These are phyloP conservation scores for Phymanthus crucifer DNA, from an alignment of 92 coral and sea anemone species.

Conservation along the genomic window DNA sequence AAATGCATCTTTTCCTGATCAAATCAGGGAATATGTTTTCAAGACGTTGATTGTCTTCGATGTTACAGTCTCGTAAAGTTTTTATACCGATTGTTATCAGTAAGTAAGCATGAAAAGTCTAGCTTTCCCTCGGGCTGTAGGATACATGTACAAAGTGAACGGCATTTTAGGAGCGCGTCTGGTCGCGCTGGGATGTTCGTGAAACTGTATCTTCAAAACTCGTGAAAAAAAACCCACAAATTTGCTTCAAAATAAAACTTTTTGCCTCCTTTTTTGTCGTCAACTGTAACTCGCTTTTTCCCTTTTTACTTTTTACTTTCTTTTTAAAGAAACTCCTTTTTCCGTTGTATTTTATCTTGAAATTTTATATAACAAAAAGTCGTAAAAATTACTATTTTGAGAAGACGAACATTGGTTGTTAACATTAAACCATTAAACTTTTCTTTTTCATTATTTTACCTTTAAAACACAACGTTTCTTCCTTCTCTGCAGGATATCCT, in stretches of 20 bases:
- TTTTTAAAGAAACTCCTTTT: no score
- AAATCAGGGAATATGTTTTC: neutral
- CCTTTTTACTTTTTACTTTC: no score
- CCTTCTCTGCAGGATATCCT: neutral
- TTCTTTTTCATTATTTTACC: neutral
- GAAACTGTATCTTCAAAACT: no score
- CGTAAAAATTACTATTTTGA: no score
- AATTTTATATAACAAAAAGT: no score
- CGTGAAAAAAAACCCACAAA: no score
- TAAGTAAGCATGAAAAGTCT: neutral
- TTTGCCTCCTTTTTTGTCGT: no score
- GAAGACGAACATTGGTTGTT: no score
- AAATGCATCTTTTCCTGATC: slow-evolving; percentile 14
- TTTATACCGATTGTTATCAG: slow-evolving; percentile 4
- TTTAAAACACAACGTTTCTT: neutral
- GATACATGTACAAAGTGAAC: neutral
- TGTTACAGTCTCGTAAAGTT: neutral
- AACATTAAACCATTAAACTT: neutral
- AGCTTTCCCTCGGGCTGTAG: neutral
- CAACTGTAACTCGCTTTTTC: no score
- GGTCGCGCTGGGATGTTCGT: no score
- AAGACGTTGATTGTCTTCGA: neutral
- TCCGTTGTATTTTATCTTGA: no score
- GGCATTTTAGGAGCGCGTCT: neutral
- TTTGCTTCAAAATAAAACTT: no score